Evolutionary conservation across 1,140 invertebrate species (phyloP), one percentile per base, ranked within the genome.

Genomic region (Bathynomus jamesi): DNA sequence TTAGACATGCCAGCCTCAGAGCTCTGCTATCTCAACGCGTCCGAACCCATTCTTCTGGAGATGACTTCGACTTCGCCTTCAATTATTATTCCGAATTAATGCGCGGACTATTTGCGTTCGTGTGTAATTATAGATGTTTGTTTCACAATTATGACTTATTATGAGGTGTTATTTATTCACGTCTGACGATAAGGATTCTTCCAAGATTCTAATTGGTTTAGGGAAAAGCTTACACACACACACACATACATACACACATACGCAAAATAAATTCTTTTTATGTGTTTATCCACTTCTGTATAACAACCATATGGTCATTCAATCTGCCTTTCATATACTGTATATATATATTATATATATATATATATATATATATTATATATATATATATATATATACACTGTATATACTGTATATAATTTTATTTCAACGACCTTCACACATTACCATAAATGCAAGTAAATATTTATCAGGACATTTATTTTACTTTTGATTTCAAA

Each of bases 101-200:
- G 40, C 21, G 21, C 21, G 21, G 11, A 53, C 40, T 21, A 53
- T 53, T 53, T 17, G 40, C 40, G 40, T 53, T 21, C 21, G 11
- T 53, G 40, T 53, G 40, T 21, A 53, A 53, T 53, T 53, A 53
- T 53, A 53, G 40, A 53, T 53, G 40, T 53, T 53, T 53, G 40
- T 53, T 53, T 17, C 11, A 21, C 40, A 53, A 53, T 53, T 53
- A 53, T 53, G 21, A 21, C 11, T 21, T 21, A 53, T 53, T 53
- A 53, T 53, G 40, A 53, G 40, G 40, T 53, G 40, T 53, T 53
- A 53, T 53, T 53, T 53, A 53, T 53, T 53, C 40, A 53, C 40
- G 21, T 17, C 21, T 11, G 11, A 17, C 21, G 40, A 53, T 53
- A 53, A 53, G 11, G 21, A 53, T 21, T 53, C 21, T 17, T 53